Conservation (phyloP, 1,140 invertebrate genomes). For the Drosophila kepulauana region DNA sequence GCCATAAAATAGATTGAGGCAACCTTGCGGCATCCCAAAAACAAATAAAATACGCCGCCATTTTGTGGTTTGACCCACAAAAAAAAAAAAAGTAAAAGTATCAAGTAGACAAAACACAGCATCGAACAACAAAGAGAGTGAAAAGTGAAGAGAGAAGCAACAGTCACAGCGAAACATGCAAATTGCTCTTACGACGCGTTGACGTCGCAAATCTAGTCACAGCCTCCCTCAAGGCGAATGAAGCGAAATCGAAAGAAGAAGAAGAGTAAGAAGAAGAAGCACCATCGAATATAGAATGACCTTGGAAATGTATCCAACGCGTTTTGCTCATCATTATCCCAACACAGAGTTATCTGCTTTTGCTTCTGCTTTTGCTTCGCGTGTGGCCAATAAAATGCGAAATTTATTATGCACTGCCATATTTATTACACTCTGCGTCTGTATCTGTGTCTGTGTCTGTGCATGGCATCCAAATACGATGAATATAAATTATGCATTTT, state of each 20-base stretch:
- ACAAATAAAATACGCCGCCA: slow-evolving; percentile 49
- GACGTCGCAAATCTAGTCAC: slow-evolving; percentile 1
- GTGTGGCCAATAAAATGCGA: slow-evolving; percentile 53
- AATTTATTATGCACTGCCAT: slow-evolving; percentile 46
- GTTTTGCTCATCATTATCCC: slow-evolving; percentile 42
- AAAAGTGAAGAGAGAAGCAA: not conserved
- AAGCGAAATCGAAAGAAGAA: slow-evolving; percentile 19
- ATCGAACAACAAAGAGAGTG: not conserved
- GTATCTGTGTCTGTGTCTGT: slow-evolving; percentile 16
- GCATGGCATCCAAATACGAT: slow-evolving; percentile 25
- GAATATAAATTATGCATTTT: slow-evolving; percentile 49
- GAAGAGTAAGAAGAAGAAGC: not conserved
- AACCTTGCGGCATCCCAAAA: slow-evolving; percentile 29
- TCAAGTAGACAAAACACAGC: slow-evolving; percentile 39
- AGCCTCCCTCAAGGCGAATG: slow-evolving; percentile 15
- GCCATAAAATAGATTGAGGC: slow-evolving; percentile 71
- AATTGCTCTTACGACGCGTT: slow-evolving; percentile 65
- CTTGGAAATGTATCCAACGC: slow-evolving; percentile 38
- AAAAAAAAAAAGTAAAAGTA: slow-evolving; percentile 33
- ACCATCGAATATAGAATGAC: slow-evolving; percentile 19
- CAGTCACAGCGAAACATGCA: slow-evolving; percentile 38
- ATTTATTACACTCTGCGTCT: slow-evolving; percentile 27
- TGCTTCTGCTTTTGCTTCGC: slow-evolving; percentile 7
- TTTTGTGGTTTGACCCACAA: slow-evolving; percentile 79
- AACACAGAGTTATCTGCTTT: slow-evolving; percentile 9